Percentiles rank a stretch among this genome's conserved stretches.
Conservation (phyloP, 2,888 invertebrate genomes). For the Hypolimnas misippus region DNA sequence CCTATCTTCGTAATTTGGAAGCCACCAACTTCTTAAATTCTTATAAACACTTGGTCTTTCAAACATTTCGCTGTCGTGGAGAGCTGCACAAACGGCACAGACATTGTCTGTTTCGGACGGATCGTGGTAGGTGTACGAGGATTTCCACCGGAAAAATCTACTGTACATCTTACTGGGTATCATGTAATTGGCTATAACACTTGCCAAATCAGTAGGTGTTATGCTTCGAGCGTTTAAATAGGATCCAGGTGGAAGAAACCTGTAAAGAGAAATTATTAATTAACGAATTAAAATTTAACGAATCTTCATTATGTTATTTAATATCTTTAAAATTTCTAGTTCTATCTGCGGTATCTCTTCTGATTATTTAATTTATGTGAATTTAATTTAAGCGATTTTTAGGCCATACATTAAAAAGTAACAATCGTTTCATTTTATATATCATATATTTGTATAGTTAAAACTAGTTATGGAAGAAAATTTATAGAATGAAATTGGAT, state of each 20-base stretch:
- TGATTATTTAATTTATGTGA: too few species aligned
- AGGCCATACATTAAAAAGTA: too few species aligned
- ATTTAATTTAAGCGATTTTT: too few species aligned
- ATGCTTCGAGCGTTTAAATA: constrained; percentile 60
- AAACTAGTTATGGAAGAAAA: too few species aligned
- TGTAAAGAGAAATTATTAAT: too few species aligned
- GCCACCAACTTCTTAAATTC: constrained; percentile 67
- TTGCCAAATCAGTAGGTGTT: constrained; percentile 52
- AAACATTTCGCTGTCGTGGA: constrained; percentile 53
- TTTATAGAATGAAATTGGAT: too few species aligned
- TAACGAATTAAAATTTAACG: too few species aligned
- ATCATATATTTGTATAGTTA: too few species aligned
- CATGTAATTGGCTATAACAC: constrained; percentile 55
- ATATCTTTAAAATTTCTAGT: too few species aligned
- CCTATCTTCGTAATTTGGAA: constrained; percentile 50
- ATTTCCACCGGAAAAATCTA: constrained; percentile 63
- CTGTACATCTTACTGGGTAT: constrained; percentile 53
- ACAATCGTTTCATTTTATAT: too few species aligned
- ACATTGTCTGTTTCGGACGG: constrained; percentile 54
- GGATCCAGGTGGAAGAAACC: constrained; percentile 72
- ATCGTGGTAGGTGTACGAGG: constrained; percentile 54
- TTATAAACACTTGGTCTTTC: constrained; percentile 50
- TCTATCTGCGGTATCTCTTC: too few species aligned
- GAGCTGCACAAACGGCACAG: constrained; percentile 61
- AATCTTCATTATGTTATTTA: too few species aligned